Evolutionary conservation across 2,113 vertebrate genomes (phyloP).

Genomic region (Maccullochella peelii): DNA sequence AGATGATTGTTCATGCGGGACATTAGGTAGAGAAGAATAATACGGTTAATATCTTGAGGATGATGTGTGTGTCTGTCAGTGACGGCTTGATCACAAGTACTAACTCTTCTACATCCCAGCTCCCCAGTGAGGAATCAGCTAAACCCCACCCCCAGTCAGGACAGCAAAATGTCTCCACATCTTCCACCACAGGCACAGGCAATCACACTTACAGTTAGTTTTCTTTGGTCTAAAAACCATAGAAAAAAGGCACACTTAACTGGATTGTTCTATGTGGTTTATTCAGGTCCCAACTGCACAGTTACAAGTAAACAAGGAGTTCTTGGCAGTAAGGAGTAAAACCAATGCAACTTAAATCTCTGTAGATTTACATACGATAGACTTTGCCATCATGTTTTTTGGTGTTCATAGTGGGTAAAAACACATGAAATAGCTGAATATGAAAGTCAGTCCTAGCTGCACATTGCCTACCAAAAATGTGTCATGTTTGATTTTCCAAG

Average conservation of each 20-base stretch:
- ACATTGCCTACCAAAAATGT: neutral
- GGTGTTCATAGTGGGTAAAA: neutral
- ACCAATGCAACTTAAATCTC: conserved; percentile 1
- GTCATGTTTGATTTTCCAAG: neutral
- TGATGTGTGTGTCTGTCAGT: neutral
- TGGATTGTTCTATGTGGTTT: neutral
- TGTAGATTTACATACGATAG: neutral
- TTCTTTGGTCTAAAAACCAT: neutral
- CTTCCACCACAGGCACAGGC: neutral
- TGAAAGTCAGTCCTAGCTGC: neutral
- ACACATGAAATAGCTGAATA: neutral
- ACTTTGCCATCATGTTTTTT: neutral
- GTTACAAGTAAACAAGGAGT: conserved; percentile 1
- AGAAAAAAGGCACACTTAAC: neutral
- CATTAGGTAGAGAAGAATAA: neutral
- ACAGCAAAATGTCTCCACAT: neutral
- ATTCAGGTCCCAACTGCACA: neutral
- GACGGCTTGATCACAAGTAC: neutral
- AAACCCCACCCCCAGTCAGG: neutral
- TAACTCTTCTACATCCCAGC: neutral
- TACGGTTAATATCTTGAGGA: neutral
- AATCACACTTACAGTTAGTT: neutral
- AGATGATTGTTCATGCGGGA: neutral
- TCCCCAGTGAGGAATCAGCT: neutral
- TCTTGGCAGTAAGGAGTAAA: neutral